Evolutionary conservation across 2,797 vertebrate species (phyloP).

Genomic region (Schizopygopsis pylzovi): DNA sequence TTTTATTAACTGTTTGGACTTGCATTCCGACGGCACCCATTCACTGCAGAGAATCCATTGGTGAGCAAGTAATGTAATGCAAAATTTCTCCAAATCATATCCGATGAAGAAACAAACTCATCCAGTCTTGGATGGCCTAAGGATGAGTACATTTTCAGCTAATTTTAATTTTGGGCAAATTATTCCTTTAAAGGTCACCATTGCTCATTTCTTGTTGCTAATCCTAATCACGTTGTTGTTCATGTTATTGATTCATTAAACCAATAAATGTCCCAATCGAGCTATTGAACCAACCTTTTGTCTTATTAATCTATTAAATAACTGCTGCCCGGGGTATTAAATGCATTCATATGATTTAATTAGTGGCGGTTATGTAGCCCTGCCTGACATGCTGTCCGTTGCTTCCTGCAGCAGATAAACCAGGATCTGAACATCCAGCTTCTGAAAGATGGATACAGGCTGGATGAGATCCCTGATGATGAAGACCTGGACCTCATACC

Average conservation of each 20-base stretch:
- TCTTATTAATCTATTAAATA: neutral
- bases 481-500: slow-evolving; percentile 97
- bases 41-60: neutral
- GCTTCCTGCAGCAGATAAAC: slow-evolving; percentile 91
- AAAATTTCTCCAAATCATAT: neutral
- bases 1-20: neutral
- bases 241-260: slow-evolving; percentile 18
- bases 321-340: neutral
- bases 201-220: neutral
- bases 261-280: neutral
- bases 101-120: neutral
- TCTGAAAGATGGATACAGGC: slow-evolving; percentile 95
- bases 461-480: slow-evolving; percentile 95
- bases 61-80: neutral
- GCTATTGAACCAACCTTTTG: neutral
- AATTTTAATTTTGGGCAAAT: neutral
- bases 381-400: slow-evolving; percentile 14
- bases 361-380: neutral
- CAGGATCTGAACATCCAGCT: slow-evolving; percentile 98
- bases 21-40: neutral
- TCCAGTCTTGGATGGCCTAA: neutral
- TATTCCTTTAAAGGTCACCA: slow-evolving; percentile 19
- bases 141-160: neutral
- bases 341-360: neutral
- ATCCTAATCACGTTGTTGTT: slow-evolving; percentile 2